Conservation (phyloP, 2,888 invertebrate species). For the Steinernema scapterisci region DNA sequence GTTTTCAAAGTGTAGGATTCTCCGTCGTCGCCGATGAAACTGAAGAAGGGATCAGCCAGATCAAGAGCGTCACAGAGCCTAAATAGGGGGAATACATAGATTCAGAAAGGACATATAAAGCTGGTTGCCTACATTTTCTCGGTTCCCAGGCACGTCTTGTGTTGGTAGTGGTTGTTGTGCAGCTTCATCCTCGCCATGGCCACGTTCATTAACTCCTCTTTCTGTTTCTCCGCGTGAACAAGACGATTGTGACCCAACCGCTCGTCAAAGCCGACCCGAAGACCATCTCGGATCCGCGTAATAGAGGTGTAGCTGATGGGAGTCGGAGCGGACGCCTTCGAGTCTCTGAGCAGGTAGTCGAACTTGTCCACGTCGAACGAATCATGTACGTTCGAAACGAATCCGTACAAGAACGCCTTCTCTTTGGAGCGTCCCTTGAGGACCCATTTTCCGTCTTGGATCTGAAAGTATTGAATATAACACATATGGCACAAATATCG, state of each 20-base stretch:
- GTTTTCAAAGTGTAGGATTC: slow-evolving; percentile 32
- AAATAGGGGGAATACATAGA: too few relatives aligned
- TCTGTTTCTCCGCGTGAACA: slow-evolving; percentile 16
- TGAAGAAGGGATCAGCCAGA: slow-evolving; percentile 36
- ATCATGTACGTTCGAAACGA: slow-evolving; percentile 73
- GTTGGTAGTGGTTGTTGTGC: slow-evolving; percentile 60
- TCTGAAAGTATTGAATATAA: slow-evolving; percentile 35
- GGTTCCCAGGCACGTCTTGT: slow-evolving; percentile 53
- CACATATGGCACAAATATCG: slow-evolving; percentile 45
- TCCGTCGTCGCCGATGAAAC: slow-evolving; percentile 42
- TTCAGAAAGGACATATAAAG: too few relatives aligned
- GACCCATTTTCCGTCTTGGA: slow-evolving; percentile 43
- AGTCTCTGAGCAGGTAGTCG: slow-evolving; percentile 75
- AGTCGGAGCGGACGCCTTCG: slow-evolving; percentile 25
- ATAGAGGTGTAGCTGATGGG: neutral
- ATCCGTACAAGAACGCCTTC: slow-evolving; percentile 73
- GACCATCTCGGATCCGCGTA: slow-evolving; percentile 36
- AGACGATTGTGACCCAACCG: slow-evolving; percentile 36
- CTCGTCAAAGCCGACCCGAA: slow-evolving; percentile 42
- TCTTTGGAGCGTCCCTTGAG: slow-evolving; percentile 50
- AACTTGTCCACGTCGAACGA: slow-evolving; percentile 76
- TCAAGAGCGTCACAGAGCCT: slow-evolving; percentile 43
- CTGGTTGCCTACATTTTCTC: slow-evolving; percentile 53
- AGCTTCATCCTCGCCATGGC: slow-evolving; percentile 50
- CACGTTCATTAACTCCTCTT: slow-evolving; percentile 41